Evolutionary conservation across 2,797 vertebrate species (phyloP).

Genomic region (Thalassophryne amazonica): DNA sequence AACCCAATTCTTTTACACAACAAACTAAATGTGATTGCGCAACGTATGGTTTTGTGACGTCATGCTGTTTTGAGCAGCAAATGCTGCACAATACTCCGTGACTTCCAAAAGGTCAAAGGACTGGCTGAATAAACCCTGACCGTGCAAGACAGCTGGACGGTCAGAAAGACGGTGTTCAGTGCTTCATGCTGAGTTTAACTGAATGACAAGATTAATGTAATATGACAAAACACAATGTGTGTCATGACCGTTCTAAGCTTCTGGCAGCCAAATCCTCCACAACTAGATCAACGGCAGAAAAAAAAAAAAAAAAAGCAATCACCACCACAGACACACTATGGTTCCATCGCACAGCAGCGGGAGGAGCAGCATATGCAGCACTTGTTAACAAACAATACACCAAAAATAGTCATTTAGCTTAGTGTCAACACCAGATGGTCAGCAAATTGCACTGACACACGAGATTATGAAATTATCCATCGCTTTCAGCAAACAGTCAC

Average conservation of each 20-base stretch:
- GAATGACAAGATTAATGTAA: conserved; percentile 40
- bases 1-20: too few species aligned
- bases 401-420: conserved; percentile 9
- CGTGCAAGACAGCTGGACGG: not conserved
- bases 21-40: too few species aligned
- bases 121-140: too few species aligned
- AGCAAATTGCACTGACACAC: conserved; percentile 13
- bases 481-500: not conserved
- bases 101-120: not conserved
- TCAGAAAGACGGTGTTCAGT: not conserved
- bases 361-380: not conserved
- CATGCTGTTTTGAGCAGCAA: too few species aligned
- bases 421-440: conserved; percentile 41
- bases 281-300: conserved; percentile 11
- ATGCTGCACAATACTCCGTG: not conserved
- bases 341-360: not conserved
- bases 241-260: conserved; percentile 18
- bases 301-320: not conserved
- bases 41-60: too few species aligned
- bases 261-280: conserved; percentile 12
- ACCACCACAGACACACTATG: not conserved
- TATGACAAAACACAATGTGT: conserved; percentile 26
- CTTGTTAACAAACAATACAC: conserved; percentile 16
- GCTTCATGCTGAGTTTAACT: conserved; percentile 1
- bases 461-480: conserved; percentile 12